These are phyloP conservation scores for Helarctos malayanus DNA, from an alignment of 2,797 vertebrate species.

Conservation along the genomic window DNA sequence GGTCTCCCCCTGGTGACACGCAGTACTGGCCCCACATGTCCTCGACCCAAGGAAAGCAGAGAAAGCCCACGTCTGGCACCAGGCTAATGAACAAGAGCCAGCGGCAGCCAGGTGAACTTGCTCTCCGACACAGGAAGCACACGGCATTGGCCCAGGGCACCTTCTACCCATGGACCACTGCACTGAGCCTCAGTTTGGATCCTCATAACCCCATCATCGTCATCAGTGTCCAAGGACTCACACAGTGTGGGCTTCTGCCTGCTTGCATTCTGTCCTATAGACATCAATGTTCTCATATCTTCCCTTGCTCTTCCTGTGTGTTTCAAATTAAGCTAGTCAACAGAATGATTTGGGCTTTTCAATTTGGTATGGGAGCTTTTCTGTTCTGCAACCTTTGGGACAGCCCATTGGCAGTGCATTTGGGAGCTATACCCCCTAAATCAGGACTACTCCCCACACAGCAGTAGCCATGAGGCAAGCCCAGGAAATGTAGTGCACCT, in stretches of 20 bases:
- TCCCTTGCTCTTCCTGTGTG: not conserved
- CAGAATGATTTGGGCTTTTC: not conserved
- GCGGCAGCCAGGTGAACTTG: too few relatives aligned
- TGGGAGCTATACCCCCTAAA: not conserved
- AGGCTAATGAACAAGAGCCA: not conserved
- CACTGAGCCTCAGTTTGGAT: not conserved
- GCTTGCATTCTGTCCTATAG: fast-evolving
- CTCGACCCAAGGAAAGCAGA: not conserved
- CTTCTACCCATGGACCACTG: fast-evolving
- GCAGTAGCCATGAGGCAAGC: not conserved
- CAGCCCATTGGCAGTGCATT: not conserved
- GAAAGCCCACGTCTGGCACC: fast-evolving
- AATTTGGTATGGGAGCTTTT: not conserved
- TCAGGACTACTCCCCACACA: not conserved
- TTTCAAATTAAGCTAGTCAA: not conserved
- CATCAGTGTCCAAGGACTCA: not conserved
- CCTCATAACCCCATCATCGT: not conserved
- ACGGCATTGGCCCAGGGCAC: not conserved
- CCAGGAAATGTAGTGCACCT: not conserved
- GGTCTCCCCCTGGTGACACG: not conserved
- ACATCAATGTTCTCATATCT: not conserved
- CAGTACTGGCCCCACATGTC: fast-evolving
- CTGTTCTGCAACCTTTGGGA: not conserved
- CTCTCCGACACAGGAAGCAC: not conserved
- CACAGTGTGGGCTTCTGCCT: fast-evolving